Evolutionary conservation across 2,113 vertebrate species (phyloP).

Genomic region (Setophaga coronata): DNA sequence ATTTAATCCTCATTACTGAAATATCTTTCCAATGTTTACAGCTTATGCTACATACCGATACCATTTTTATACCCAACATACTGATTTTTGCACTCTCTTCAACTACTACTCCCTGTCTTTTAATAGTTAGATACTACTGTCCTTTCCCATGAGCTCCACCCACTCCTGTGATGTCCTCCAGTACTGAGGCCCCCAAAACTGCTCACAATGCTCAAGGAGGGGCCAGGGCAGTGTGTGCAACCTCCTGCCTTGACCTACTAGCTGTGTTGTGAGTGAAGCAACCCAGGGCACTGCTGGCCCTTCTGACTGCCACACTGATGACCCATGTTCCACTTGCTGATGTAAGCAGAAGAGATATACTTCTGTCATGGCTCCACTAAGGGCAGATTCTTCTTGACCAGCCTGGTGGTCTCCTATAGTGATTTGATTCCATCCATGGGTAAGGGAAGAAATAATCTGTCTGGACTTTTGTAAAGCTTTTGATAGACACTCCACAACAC

Average conservation of each 20-base stretch:
- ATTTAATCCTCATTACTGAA: background rate
- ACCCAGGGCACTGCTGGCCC: background rate
- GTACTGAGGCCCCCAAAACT: background rate
- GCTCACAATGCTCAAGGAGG: background rate
- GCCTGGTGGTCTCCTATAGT: background rate
- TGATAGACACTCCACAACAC: background rate
- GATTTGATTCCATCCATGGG: background rate
- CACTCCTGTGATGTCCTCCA: background rate
- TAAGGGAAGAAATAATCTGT: background rate
- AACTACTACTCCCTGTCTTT: background rate
- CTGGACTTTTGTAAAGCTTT: background rate
- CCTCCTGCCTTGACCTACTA: background rate
- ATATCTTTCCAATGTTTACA: background rate
- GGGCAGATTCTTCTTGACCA: background rate
- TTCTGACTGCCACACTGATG: background rate
- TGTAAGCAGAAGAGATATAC: fast-evolving
- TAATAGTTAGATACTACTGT: background rate
- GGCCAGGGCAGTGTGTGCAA: background rate
- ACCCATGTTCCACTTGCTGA: background rate
- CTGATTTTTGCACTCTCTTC: background rate
- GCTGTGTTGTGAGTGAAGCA: background rate
- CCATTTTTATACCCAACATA: background rate
- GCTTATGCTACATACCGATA: background rate
- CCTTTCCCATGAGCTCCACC: fast-evolving
- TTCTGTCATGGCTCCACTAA: background rate